Conservation (phyloP, 2,888 invertebrate species). For the Alloplasta piceator region DNA sequence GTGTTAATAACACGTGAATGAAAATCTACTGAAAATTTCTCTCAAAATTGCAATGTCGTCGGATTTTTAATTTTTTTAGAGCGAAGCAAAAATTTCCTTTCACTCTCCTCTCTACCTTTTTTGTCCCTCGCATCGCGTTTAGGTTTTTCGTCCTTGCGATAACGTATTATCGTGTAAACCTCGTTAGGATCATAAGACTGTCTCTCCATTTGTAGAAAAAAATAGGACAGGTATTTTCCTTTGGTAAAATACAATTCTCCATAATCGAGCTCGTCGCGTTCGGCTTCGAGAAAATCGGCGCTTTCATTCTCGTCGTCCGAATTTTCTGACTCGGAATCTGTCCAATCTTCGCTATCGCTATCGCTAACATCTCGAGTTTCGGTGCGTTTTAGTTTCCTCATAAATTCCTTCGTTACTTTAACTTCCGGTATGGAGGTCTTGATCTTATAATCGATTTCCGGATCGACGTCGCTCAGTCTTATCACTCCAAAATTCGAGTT, state of each 20-base stretch:
- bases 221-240: constrained; percentile 79
- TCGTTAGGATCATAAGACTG: constrained; percentile 77
- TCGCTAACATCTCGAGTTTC: constrained; percentile 44
- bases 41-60: too few relatives aligned
- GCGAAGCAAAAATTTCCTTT: too few relatives aligned
- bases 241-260: constrained; percentile 79
- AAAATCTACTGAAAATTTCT: too few relatives aligned
- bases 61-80: too few relatives aligned
- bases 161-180: constrained; percentile 77
- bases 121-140: constrained; percentile 43
- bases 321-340: constrained; percentile 67
- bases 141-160: constrained; percentile 69
- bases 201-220: constrained; percentile 80
- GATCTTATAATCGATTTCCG: background rate
- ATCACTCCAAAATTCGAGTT: background rate
- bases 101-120: constrained; percentile 58
- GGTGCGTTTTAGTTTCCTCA: constrained; percentile 35
- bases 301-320: constrained; percentile 75
- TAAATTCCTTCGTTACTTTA: constrained; percentile 13
- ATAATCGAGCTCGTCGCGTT: constrained; percentile 69
- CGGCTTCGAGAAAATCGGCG: constrained; percentile 68
- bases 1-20: too few relatives aligned
- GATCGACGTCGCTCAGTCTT: constrained; percentile 6
- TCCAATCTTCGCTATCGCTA: constrained; percentile 64
- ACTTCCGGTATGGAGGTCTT: background rate